Evolutionary conservation across 2,888 invertebrate species (phyloP), one percentile per base, ranked within the genome.

Genomic region (Electrophaes corylata): DNA sequence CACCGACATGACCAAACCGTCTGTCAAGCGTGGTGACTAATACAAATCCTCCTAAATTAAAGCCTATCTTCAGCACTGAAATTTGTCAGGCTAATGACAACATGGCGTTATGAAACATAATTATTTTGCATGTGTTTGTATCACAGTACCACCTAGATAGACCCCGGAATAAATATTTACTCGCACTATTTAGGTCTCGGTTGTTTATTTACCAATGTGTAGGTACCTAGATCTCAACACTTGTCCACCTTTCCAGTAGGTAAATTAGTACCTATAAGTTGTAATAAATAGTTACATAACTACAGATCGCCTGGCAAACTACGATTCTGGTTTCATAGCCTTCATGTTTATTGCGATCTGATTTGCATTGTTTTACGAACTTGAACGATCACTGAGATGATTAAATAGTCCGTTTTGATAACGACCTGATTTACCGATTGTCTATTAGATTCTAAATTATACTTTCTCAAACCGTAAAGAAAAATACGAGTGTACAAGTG

Each of bases 321-420:
- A 53, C 66, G 56, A 62, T 63, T 65, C 51, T n/a, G 53, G 40
- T 57, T 60, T 51, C 37, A 49, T 49, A 47, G 53, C 47, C 55
- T 60, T 55, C 62, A 62, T 57, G 59, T 48, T 61, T 62, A 65
- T 59, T 43, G 53, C 35, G 10, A 62, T 53, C 58, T 59, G 35
- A 66, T 66, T 62, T 66, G 56, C 65, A 62, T 64, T 59, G 58
- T 59, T 65, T 58, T 60, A 59, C 44, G 33, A 54, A 45, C 35
- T 58, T 39, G 14, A 19, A 50, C 35, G 45, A 59, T 59, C 56
- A 51, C 37, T 54, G 51, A 41, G 35, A 29, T 48, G 33, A 57
- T 61, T 44, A 55, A 48, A 47, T 50, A 48, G 29, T 39, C 37
- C 16, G 20, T 39, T 53, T 58, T 50, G 46, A 46, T 60, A 64